Conservation (phyloP, 2,113 vertebrate genomes). For the Catagonus wagneri region DNA sequence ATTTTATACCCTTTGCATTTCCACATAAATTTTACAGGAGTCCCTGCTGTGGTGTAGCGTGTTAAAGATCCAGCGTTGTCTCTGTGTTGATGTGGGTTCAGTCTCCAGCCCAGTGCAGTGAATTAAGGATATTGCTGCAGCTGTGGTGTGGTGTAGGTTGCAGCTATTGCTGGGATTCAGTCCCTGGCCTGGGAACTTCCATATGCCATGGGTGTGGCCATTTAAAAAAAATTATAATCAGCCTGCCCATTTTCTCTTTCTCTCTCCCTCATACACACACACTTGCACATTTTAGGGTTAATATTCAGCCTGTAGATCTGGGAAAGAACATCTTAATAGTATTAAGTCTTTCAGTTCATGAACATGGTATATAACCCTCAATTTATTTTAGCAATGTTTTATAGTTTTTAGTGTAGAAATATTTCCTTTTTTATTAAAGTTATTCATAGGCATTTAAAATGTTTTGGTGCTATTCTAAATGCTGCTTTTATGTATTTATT, state of each 20-base stretch:
- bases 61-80: no score
- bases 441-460: background rate
- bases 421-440: slow-evolving; percentile 21
- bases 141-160: no score
- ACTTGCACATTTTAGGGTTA: background rate
- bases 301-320: background rate
- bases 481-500: background rate
- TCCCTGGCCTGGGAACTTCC: no score
- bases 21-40: background rate
- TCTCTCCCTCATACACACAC: background rate
- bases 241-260: background rate
- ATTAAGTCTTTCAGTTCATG: background rate
- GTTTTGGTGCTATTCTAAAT: slow-evolving; percentile 32
- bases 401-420: background rate
- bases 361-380: background rate
- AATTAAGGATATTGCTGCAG: no score
- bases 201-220: no score
- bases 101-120: no score
- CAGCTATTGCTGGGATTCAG: no score
- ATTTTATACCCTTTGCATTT: slow-evolving; percentile 6
- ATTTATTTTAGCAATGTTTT: slow-evolving; percentile 19
- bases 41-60: no score
- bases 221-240: background rate
- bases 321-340: background rate
- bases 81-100: no score